Conservation (phyloP, 2,888 invertebrate genomes). For the Alviniconcha strummeri region DNA sequence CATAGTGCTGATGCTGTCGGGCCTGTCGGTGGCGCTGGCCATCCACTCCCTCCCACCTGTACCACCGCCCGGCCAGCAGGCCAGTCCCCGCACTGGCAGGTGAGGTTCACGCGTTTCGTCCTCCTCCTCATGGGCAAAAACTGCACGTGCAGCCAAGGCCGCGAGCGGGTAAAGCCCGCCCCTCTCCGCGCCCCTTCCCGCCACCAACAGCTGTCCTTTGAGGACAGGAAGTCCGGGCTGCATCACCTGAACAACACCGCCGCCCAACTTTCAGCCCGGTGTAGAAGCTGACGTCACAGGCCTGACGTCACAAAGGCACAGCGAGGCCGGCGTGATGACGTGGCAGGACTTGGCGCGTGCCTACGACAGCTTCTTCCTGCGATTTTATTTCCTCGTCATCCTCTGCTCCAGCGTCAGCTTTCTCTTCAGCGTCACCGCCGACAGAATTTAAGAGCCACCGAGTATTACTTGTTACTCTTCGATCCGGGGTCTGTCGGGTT, state of each 20-base stretch:
- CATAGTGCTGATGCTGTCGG: conserved; percentile 34
- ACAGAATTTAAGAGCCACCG: no score
- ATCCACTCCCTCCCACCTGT: conserved; percentile 37
- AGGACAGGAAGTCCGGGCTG: background rate
- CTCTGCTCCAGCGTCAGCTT: conserved; percentile 12
- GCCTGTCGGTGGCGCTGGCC: conserved; percentile 36
- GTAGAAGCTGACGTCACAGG: background rate
- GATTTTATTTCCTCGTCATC: conserved; percentile 9
- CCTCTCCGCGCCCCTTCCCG: no score
- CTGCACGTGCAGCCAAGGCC: background rate
- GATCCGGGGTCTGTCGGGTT: no score
- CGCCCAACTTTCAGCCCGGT: background rate
- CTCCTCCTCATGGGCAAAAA: background rate
- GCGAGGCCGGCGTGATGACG: conserved; percentile 1
- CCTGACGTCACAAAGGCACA: background rate
- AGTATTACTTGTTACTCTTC: no score
- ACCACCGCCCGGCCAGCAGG: conserved; percentile 22
- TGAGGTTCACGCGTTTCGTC: background rate
- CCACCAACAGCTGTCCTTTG: background rate
- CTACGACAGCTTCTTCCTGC: conserved; percentile 25
- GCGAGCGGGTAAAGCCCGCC: background rate
- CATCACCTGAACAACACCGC: background rate
- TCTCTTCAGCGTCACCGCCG: background rate
- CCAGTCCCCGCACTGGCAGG: conserved; percentile 27
- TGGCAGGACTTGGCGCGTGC: conserved; percentile 21